Percentiles rank a stretch among this genome's conserved stretches.
Evolutionary conservation across 1,140 invertebrate species (phyloP).

Genomic region (Heliconius eleuchia): DNA sequence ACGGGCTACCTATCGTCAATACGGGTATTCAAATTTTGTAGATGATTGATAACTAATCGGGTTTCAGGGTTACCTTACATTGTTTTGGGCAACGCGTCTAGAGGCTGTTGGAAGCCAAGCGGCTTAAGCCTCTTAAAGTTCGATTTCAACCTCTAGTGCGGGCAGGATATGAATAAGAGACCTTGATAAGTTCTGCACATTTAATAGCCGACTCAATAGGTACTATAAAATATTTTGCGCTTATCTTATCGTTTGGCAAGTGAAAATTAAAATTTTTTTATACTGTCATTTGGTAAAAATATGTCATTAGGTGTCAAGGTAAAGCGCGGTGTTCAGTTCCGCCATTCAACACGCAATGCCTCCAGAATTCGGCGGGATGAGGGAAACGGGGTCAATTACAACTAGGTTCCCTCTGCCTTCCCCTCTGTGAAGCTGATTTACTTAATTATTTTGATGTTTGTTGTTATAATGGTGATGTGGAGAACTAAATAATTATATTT

Average conservation of each 20-base stretch:
- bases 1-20: conserved; percentile 29
- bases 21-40: conserved; percentile 57
- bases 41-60: conserved; percentile 58
- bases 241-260: conserved; percentile 44
- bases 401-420: no score
- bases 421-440: no score
- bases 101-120: conserved; percentile 48
- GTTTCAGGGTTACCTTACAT: conserved; percentile 43
- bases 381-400: no score
- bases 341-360: no score
- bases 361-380: no score
- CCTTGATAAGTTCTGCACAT: conserved; percentile 49
- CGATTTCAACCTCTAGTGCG: conserved; percentile 49
- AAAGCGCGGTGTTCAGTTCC: no score
- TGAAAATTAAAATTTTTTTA: conserved; percentile 39
- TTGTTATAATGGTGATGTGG: background rate
- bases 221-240: conserved; percentile 45
- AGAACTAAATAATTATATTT: conserved; percentile 19
- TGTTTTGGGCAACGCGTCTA: conserved; percentile 55
- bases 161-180: conserved; percentile 50
- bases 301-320: background rate
- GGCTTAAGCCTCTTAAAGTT: conserved; percentile 49
- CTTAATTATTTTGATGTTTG: background rate
- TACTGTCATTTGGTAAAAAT: background rate
- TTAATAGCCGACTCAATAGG: conserved; percentile 44